Evolutionary conservation across 53 echinoderm and acorn worm species (phyloP).

Genomic region (Henricia sp.): DNA sequence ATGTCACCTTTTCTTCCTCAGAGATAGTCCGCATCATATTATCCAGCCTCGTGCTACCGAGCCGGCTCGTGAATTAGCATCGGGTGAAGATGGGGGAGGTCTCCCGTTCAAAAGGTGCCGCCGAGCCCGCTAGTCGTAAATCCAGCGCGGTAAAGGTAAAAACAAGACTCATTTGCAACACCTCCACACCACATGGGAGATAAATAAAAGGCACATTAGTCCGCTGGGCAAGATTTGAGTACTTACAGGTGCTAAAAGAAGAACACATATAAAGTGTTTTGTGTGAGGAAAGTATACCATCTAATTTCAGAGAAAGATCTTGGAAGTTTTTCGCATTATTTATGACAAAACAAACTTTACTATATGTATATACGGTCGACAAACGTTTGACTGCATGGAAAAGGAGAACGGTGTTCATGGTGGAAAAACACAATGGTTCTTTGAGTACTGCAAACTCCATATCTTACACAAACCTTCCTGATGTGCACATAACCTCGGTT

Average conservation of each 20-base stretch:
- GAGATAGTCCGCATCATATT: not conserved
- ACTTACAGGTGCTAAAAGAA: slow-evolving; percentile 29
- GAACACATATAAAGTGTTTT: too few relatives aligned
- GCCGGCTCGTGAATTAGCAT: slow-evolving; percentile 24
- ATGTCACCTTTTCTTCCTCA: not conserved
- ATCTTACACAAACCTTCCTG: too few relatives aligned
- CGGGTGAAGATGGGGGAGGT: slow-evolving; percentile 8
- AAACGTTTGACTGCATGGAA: not conserved
- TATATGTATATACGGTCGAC: too few relatives aligned
- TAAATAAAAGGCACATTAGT: slow-evolving; percentile 24
- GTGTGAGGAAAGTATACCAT: too few relatives aligned
- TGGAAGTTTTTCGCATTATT: too few relatives aligned
- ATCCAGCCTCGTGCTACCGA: not conserved
- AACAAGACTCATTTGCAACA: slow-evolving; percentile 15
- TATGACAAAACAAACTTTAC: too few relatives aligned
- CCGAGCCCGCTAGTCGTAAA: slow-evolving; percentile 38
- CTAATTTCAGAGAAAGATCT: too few relatives aligned
- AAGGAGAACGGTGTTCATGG: not conserved
- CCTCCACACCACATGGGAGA: slow-evolving; percentile 57
- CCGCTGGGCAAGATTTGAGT: not conserved
- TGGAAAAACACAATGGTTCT: not conserved
- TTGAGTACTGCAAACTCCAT: too few relatives aligned
- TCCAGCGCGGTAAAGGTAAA: slow-evolving; percentile 1
- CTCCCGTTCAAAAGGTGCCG: slow-evolving; percentile 51
- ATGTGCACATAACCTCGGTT: not conserved